phyloP scores from a whole-genome alignment of 2,888 invertebrate species.

The Ophraella communa region DNA sequence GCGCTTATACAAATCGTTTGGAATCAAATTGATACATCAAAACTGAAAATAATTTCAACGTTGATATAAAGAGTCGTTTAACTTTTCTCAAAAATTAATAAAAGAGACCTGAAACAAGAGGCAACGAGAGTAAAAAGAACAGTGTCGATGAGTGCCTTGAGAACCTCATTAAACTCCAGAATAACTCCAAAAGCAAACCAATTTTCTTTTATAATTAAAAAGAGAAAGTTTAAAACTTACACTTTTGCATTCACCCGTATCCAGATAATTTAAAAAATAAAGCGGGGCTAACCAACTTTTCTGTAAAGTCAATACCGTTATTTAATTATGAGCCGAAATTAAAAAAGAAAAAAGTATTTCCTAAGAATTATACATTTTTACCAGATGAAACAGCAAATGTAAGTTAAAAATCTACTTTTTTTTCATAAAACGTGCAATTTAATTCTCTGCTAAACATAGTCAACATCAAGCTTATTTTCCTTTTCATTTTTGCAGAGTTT shows the following conservation, averaged over 20 bases:
- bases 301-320: too few relatives aligned
- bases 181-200: conserved; percentile 18
- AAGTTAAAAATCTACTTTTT: too few relatives aligned
- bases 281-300: too few relatives aligned
- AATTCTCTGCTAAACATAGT: too few relatives aligned
- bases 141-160: conserved; percentile 17
- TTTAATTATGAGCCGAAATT: too few relatives aligned
- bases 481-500: conserved; percentile 2
- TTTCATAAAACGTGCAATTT: too few relatives aligned
- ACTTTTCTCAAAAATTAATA: conserved; percentile 2
- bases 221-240: conserved; percentile 10
- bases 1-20: background rate
- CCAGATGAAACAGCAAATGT: too few relatives aligned
- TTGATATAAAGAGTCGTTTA: background rate
- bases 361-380: too few relatives aligned
- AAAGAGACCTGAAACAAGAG: background rate
- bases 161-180: conserved; percentile 20
- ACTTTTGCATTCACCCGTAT: background rate
- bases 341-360: too few relatives aligned
- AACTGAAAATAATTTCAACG: background rate
- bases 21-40: background rate
- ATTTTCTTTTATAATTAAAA: conserved; percentile 13
- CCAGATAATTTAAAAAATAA: background rate
- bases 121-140: background rate
- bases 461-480: background rate